phyloP scores from a whole-genome alignment of 2,797 vertebrate species.

The Enteromius fasciolatus region DNA sequence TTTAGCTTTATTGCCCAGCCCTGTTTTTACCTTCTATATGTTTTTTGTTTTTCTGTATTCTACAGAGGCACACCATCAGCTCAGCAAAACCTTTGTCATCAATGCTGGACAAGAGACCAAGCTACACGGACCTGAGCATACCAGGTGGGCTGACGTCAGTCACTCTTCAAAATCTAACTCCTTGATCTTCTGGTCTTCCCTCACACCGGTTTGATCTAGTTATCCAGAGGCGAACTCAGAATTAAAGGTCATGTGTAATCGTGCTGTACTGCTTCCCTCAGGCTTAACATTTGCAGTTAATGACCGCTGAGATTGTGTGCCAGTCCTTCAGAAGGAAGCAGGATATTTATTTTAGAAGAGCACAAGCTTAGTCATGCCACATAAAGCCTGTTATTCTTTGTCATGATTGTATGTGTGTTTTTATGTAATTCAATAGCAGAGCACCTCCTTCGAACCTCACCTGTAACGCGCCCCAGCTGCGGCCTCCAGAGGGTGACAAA shows the following conservation, averaged over 20 bases:
- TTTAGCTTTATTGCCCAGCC: background rate
- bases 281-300: constrained; percentile 33
- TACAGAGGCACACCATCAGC: constrained; percentile 84
- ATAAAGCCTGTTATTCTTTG: constrained; percentile 21
- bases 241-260: constrained; percentile 41
- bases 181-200: constrained; percentile 17
- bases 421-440: constrained; percentile 66
- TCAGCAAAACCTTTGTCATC: constrained; percentile 80
- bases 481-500: constrained; percentile 78
- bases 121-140: constrained; percentile 84
- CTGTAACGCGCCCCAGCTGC: constrained; percentile 76
- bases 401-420: constrained; percentile 6
- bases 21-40: background rate
- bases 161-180: constrained; percentile 1
- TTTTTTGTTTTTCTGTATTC: constrained; percentile 62
- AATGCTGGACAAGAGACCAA: constrained; percentile 83
- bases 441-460: constrained; percentile 79
- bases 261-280: constrained; percentile 8
- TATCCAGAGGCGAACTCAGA: constrained; percentile 11
- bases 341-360: constrained; percentile 21
- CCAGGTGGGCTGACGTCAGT: constrained; percentile 71
- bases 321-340: constrained; percentile 17
- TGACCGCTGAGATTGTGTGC: constrained; percentile 22
- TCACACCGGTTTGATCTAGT: background rate
- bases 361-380: constrained; percentile 15